These are phyloP conservation scores for Nemurella pictetii DNA, from an alignment of 2,888 invertebrate genomes.

Conservation along the genomic window DNA sequence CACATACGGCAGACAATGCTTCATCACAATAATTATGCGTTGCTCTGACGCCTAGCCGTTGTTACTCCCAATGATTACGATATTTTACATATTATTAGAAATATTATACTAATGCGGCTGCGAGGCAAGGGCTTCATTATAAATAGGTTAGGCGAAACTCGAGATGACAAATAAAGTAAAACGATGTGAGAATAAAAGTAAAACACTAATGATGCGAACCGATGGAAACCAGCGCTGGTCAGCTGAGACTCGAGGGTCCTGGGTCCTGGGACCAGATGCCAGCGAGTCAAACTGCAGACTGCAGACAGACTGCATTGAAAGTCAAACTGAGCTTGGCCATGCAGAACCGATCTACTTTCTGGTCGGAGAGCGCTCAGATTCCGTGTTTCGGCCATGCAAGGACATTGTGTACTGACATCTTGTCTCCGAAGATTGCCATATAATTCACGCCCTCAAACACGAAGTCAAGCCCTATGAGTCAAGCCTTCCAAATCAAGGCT, in stretches of 20 bases:
- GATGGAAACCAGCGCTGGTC: neutral
- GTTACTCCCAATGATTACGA: neutral
- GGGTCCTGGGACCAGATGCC: neutral
- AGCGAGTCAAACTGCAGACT: no score
- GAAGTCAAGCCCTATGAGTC: no score
- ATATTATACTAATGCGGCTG: neutral
- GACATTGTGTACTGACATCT: no score
- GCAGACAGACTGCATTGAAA: no score
- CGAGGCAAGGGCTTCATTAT: constrained; percentile 6
- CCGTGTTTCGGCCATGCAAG: no score
- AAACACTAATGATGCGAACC: neutral
- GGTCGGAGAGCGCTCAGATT: no score
- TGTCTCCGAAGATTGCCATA: no score
- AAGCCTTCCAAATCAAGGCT: no score
- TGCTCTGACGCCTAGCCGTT: neutral
- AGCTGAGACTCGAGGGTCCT: neutral
- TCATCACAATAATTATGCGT: neutral
- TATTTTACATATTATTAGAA: neutral
- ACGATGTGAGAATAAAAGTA: neutral
- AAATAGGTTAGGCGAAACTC: constrained; percentile 14
- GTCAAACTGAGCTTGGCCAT: no score
- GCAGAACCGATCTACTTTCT: no score
- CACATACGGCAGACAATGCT: neutral
- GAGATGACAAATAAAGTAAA: neutral
- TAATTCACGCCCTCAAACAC: no score